These are phyloP conservation scores for Synaphobranchus kaupii DNA, from an alignment of 2,797 vertebrate species.

Conservation along the genomic window DNA sequence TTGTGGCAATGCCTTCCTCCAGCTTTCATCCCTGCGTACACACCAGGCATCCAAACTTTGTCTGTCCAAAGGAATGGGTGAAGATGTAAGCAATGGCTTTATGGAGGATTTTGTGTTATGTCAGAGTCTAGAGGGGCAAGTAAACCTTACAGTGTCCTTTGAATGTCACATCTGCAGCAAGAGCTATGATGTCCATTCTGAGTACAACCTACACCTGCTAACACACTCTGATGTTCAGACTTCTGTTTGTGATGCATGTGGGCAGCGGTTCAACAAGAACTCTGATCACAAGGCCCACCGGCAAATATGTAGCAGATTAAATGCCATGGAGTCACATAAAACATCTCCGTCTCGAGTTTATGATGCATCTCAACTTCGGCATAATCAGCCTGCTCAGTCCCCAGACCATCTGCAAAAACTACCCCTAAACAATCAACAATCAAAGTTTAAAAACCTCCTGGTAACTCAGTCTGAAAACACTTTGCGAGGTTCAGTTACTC, in stretches of 20 bases:
- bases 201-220: conserved; percentile 55
- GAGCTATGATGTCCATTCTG: conserved; percentile 49
- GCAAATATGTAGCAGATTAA: conserved; percentile 48
- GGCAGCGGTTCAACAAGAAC: conserved; percentile 45
- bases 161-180: conserved; percentile 55
- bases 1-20: conserved; percentile 44
- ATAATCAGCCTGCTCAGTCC: not conserved
- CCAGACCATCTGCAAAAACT: conserved; percentile 11
- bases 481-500: not conserved
- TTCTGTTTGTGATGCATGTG: conserved; percentile 46
- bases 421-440: not conserved
- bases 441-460: not conserved
- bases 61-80: conserved; percentile 11
- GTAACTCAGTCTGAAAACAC: not conserved
- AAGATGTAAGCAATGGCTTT: not conserved
- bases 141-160: conserved; percentile 43
- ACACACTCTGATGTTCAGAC: conserved; percentile 40
- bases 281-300: conserved; percentile 43
- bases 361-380: conserved; percentile 16
- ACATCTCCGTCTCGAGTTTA: conserved; percentile 38
- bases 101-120: conserved; percentile 44
- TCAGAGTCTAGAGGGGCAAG: conserved; percentile 33
- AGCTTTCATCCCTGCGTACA: conserved; percentile 34
- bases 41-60: conserved; percentile 47
- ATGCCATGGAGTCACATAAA: conserved; percentile 50